Conservation (phyloP, 1,140 invertebrate species). For the Phenacoccus solenopsis region DNA sequence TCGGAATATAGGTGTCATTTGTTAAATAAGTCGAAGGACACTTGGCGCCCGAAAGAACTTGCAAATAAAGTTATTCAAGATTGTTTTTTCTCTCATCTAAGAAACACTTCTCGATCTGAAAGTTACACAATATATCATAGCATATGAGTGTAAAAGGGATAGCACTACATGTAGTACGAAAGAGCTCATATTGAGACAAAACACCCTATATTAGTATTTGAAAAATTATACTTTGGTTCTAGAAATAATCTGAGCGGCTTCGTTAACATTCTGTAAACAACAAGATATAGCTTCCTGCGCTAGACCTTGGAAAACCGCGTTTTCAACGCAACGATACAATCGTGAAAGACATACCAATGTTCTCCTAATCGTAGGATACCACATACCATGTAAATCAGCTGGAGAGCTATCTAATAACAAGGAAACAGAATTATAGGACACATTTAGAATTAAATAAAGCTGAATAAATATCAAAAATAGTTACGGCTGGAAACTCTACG, state of each 20-base stretch:
- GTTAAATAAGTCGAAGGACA: no score
- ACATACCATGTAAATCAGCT: slow-evolving; percentile 97
- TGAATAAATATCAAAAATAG: no score
- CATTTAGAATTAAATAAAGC: neutral
- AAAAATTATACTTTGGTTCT: slow-evolving; percentile 38
- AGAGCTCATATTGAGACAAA: no score
- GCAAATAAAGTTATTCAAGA: no score
- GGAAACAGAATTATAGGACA: slow-evolving; percentile 14
- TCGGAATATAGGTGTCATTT: no score
- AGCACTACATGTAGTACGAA: no score
- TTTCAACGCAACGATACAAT: slow-evolving; percentile 88
- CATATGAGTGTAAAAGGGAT: no score
- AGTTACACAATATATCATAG: no score
- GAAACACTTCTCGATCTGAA: no score
- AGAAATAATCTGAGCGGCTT: slow-evolving; percentile 57
- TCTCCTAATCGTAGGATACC: slow-evolving; percentile 93
- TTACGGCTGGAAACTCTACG: neutral
- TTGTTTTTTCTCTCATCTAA: no score
- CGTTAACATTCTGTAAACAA: slow-evolving; percentile 80
- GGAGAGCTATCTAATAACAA: slow-evolving; percentile 50
- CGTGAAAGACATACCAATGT: slow-evolving; percentile 91
- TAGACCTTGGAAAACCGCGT: slow-evolving; percentile 86
- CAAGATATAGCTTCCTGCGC: slow-evolving; percentile 87
- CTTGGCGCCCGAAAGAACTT: no score
- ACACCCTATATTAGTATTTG: neutral